Evolutionary conservation across 1,140 invertebrate genomes (phyloP), one percentile per base, ranked within the genome.

Genomic region (Lysiphlebus fabarum): DNA sequence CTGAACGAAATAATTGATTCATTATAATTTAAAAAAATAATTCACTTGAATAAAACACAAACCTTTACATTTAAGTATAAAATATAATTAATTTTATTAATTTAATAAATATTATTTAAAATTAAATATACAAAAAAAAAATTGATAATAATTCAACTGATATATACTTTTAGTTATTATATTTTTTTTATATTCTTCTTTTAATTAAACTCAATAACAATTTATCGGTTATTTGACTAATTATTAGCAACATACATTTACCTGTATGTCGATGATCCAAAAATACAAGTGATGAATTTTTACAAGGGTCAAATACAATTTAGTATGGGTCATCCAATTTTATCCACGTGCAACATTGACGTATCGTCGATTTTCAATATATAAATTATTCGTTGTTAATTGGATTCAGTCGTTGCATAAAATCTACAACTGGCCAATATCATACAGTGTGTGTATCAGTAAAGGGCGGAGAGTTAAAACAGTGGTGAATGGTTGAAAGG

Each of bases 321-420:
- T 26, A 26, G 17, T 4, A 26, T 26, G 17, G 17, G 2, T 26
- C 17, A 34, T 49, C 17, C 47, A 49, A 49, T 49, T 49, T 47
- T 49, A 17, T 34, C 26, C 47, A 6, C n/a, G 33, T 49, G 17
- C 47, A 47, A 14, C 44, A 49, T 26, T 26, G 17, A 34, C 33
- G 36, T 49, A 26, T 34, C 33, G 53, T 56, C 10, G 38, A 34
- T 49, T n/a, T 34, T 34, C 47, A 6, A 17, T 26, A 26, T 34
- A 68, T 69, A 68, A 70, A 69, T 70, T 67, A 70, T 70, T 69
- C 69, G 56, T 58, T 26, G 53, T 55, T 69, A 69, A 70, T 69
- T 69, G 67, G 66, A 67, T 69, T 67, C 63, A 48, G 54, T 55
- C 37, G 48, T 43, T 42, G 64, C 63, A 67, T 67, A 68, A 70